Conservation (phyloP, 2,113 vertebrate genomes). For the Chroicocephalus ridibundus region DNA sequence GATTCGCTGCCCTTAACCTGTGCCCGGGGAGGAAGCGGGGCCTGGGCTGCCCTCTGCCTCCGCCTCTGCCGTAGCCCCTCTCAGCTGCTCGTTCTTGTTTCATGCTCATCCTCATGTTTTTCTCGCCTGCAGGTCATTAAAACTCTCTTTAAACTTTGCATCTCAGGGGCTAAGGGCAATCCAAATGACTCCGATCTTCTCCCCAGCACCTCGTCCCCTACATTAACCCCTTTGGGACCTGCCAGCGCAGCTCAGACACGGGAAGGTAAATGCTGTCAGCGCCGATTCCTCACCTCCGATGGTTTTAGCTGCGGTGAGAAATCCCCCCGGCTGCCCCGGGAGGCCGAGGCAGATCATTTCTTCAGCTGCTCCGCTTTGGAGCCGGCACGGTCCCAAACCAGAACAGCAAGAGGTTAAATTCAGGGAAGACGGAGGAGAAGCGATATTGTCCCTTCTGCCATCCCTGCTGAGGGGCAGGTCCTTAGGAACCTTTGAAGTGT, state of each 20-base stretch:
- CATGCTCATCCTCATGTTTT: accelerated
- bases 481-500: neutral
- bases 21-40: accelerated
- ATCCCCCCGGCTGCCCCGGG: accelerated
- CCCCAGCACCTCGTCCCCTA: neutral
- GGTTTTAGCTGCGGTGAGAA: neutral
- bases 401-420: accelerated
- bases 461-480: neutral
- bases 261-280: accelerated
- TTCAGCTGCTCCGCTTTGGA: accelerated
- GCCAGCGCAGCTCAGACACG: accelerated
- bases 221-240: neutral
- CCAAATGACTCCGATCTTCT: accelerated
- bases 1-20: neutral
- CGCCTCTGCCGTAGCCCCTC: neutral
- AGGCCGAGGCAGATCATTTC: neutral
- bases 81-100: neutral
- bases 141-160: neutral
- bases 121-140: neutral
- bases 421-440: neutral
- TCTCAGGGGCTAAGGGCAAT: accelerated
- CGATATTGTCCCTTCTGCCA: neutral
- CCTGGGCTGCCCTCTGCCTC: neutral
- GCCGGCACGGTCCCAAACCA: neutral
- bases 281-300: accelerated